phyloP scores from a whole-genome alignment of 2,113 vertebrate genomes.

The Tragulus kanchil region DNA sequence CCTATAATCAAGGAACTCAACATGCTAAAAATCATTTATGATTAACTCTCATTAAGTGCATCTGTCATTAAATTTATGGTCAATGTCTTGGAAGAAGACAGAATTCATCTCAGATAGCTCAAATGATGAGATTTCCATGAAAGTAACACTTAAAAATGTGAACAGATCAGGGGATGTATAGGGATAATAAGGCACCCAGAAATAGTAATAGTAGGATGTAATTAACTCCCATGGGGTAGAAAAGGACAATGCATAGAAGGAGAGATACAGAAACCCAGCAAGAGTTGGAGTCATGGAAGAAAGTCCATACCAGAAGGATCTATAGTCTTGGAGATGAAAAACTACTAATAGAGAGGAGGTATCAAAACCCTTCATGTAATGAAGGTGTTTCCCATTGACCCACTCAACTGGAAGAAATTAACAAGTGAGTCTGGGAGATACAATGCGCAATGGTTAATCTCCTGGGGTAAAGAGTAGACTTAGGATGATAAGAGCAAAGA shows the following conservation, averaged over 20 bases:
- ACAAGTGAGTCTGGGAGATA: neutral
- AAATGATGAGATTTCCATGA: neutral
- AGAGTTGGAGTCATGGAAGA: neutral
- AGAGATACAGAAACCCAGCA: neutral
- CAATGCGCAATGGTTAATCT: neutral
- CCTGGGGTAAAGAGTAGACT: neutral
- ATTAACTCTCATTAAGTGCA: neutral
- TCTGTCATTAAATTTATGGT: neutral
- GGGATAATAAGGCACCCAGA: neutral
- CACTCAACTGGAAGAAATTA: neutral
- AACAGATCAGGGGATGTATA: neutral
- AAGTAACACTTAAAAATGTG: neutral
- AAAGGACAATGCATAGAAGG: neutral
- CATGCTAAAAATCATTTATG: neutral
- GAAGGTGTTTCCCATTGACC: neutral
- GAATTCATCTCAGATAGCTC: neutral
- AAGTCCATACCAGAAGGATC: neutral
- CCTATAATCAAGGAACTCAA: neutral
- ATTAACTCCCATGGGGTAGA: neutral
- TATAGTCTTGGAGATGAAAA: neutral
- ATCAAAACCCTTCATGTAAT: neutral
- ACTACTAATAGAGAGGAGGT: neutral
- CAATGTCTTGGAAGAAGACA: neutral
- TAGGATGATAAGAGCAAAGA: neutral
- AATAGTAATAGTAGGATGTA: neutral